Evolutionary conservation across 2,888 invertebrate genomes (phyloP).

Genomic region (Epicampocera succincta): DNA sequence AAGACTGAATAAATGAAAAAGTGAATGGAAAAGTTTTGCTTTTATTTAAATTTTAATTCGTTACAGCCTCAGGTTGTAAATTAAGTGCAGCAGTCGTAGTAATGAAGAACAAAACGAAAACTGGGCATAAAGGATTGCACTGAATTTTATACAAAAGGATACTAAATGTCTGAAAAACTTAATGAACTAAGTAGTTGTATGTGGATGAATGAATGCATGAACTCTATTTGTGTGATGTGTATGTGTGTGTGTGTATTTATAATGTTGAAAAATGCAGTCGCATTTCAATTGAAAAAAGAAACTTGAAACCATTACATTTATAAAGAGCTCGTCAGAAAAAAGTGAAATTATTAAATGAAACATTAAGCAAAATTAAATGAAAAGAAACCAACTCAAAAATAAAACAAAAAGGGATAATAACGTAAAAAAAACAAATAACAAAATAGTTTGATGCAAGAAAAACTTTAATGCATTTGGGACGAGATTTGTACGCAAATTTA

Average conservation of each 20-base stretch:
- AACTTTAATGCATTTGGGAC: too few relatives aligned
- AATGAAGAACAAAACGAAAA: constrained; percentile 39
- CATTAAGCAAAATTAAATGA: not conserved
- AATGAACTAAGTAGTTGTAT: constrained; percentile 18
- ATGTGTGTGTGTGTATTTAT: not conserved
- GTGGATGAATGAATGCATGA: constrained; percentile 12
- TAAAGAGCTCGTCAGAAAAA: constrained; percentile 12
- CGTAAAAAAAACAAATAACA: too few relatives aligned
- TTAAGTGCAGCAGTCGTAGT: constrained; percentile 63
- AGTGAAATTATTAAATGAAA: constrained; percentile 24
- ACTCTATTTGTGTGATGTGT: not conserved
- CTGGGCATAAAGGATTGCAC: constrained; percentile 29
- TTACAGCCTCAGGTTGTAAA: constrained; percentile 65
- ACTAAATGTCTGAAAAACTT: constrained; percentile 26
- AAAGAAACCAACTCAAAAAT: not conserved
- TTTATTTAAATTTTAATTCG: constrained; percentile 66
- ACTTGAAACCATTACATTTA: constrained; percentile 56
- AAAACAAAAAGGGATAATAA: not conserved
- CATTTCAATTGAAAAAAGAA: constrained; percentile 31
- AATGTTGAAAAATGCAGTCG: constrained; percentile 6
- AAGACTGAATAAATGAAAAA: constrained; percentile 28
- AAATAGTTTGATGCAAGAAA: too few relatives aligned
- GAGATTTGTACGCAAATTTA: too few relatives aligned
- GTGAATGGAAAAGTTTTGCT: constrained; percentile 55
- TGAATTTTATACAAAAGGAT: constrained; percentile 23